phyloP scores from a whole-genome alignment of 1,140 invertebrate species.

The Melanaphis sacchari region DNA sequence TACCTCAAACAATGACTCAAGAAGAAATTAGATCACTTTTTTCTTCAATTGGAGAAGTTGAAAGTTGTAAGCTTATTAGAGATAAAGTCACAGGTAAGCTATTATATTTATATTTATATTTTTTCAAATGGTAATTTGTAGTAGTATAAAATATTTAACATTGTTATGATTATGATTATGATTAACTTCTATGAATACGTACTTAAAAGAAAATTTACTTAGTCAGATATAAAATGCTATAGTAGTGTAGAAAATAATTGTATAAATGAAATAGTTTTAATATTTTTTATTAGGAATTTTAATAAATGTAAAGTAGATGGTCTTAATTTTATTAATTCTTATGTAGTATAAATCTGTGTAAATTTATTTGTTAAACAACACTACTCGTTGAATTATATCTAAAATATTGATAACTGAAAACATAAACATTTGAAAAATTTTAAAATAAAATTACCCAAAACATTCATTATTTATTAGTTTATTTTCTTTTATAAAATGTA shows the following conservation, averaged over 20 bases:
- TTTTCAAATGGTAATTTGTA: neutral
- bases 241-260: neutral
- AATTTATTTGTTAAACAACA: neutral
- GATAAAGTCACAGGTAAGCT: slow-evolving; percentile 79
- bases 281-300: neutral
- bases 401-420: neutral
- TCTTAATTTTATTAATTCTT: slow-evolving; percentile 2
- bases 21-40: slow-evolving; percentile 98
- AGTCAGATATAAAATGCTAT: neutral
- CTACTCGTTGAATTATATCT: neutral
- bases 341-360: neutral
- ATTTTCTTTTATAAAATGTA: neutral
- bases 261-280: slow-evolving; percentile 28
- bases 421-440: neutral
- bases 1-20: slow-evolving; percentile 99
- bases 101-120: neutral
- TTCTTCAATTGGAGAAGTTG: slow-evolving; percentile 97
- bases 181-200: neutral
- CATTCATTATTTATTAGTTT: neutral
- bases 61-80: slow-evolving; percentile 97
- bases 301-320: neutral
- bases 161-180: neutral
- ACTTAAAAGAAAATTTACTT: neutral
- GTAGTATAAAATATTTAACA: neutral
- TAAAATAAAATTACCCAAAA: neutral